These are phyloP conservation scores for Etheostoma cragini DNA, from an alignment of 2,113 vertebrate species.

Conservation along the genomic window DNA sequence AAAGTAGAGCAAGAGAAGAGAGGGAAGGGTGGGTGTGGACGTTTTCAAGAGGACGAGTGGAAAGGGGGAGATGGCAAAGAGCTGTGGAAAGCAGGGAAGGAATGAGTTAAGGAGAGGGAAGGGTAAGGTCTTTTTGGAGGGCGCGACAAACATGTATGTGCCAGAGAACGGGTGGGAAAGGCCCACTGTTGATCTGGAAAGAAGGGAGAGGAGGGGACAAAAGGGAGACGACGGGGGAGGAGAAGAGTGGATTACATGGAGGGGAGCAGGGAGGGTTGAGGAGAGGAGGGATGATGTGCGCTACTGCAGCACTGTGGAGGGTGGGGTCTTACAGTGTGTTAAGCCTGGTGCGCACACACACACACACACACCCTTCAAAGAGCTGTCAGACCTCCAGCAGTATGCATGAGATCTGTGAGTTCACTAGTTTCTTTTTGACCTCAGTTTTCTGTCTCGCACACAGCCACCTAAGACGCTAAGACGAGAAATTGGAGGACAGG, in stretches of 20 bases:
- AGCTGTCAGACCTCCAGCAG: slow-evolving; percentile 36
- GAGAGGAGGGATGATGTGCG: slow-evolving; percentile 61
- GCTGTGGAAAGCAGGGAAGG: slow-evolving; percentile 37
- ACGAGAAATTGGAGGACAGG: slow-evolving; percentile 9
- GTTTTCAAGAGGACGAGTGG: slow-evolving; percentile 26
- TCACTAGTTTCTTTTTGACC: not conserved
- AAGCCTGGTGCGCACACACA: slow-evolving; percentile 52
- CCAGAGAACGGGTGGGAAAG: slow-evolving; percentile 65
- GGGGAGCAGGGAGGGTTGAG: slow-evolving; percentile 32
- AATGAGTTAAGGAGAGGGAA: slow-evolving; percentile 20
- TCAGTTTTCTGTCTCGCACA: not conserved
- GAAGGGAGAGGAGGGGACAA: slow-evolving; percentile 10
- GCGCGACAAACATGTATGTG: slow-evolving; percentile 11
- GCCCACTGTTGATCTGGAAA: slow-evolving; percentile 63
- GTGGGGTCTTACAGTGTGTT: slow-evolving; percentile 68
- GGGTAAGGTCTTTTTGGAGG: slow-evolving; percentile 42
- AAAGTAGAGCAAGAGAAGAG: slow-evolving; percentile 58
- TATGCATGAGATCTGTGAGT: not conserved
- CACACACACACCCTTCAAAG: slow-evolving; percentile 25
- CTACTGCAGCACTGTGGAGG: slow-evolving; percentile 75
- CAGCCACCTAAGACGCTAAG: slow-evolving; percentile 27
- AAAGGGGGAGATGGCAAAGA: slow-evolving; percentile 1
- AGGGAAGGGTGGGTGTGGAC: slow-evolving; percentile 21
- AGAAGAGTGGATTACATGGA: slow-evolving; percentile 10
- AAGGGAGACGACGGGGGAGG: not conserved